phyloP scores from a whole-genome alignment of 2,113 vertebrate species.

The Alligator sinensis region DNA sequence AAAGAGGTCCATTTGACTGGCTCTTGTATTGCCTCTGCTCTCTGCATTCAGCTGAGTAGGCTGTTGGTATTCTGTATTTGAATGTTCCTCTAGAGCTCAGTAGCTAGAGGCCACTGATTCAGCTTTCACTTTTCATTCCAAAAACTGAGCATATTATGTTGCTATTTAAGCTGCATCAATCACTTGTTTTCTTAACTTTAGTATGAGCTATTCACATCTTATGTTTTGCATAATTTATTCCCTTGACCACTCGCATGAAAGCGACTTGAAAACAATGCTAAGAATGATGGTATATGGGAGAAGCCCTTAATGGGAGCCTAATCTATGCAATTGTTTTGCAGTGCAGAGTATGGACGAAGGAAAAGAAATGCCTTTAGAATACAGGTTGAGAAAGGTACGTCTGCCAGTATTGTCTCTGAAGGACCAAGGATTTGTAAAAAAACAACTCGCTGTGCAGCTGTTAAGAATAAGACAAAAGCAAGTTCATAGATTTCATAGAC shows the following conservation, averaged over 20 bases:
- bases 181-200: too few species aligned
- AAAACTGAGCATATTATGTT: not conserved
- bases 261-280: not conserved
- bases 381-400: conserved; percentile 92
- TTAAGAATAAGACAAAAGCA: not conserved
- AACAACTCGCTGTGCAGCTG: not conserved
- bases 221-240: fast-evolving
- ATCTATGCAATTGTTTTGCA: conserved; percentile 60
- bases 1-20: not conserved
- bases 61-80: not conserved
- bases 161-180: not conserved
- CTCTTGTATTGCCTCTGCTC: not conserved
- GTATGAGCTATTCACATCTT: not conserved
- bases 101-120: not conserved
- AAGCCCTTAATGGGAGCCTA: not conserved
- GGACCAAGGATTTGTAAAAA: not conserved
- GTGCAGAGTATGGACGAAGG: conserved; percentile 92
- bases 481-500: too few species aligned
- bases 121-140: not conserved
- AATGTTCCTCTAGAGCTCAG: not conserved
- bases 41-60: not conserved
- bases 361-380: conserved; percentile 95
- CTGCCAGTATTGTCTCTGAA: not conserved
- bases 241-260: not conserved
- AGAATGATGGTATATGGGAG: not conserved